Evolutionary conservation across 2,113 vertebrate species (phyloP).

Genomic region (Myocastor coypus): DNA sequence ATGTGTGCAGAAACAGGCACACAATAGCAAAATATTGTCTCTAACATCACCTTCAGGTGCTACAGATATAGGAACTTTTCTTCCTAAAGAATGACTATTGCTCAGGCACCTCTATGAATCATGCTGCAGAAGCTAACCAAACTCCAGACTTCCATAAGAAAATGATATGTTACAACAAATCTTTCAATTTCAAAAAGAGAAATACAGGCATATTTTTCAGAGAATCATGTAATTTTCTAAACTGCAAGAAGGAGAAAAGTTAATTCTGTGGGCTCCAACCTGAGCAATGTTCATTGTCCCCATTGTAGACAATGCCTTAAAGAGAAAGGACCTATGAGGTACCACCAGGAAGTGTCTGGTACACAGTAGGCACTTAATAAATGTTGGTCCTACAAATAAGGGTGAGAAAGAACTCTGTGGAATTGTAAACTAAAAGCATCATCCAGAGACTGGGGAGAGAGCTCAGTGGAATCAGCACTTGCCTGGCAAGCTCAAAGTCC

Average conservation of each 20-base stretch:
- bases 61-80: neutral
- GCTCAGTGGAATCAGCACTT: too few species aligned
- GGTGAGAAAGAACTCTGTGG: neutral
- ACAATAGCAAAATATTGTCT: neutral
- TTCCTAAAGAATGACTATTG: neutral
- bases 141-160: neutral
- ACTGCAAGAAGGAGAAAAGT: neutral
- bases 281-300: neutral
- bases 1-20: neutral
- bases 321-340: neutral
- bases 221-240: neutral
- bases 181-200: conserved; percentile 22
- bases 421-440: neutral
- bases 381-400: conserved; percentile 38
- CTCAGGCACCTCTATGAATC: neutral
- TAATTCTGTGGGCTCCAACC: neutral
- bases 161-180: conserved; percentile 1
- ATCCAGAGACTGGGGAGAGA: too few species aligned
- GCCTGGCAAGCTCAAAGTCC: too few species aligned
- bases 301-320: rapidly evolving
- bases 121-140: neutral
- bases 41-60: neutral
- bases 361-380: neutral
- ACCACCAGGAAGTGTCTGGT: neutral
- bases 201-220: neutral